Percentiles rank a stretch among this genome's conserved stretches.
These are phyloP conservation scores for Leptosomus discolor DNA, from an alignment of 2,113 vertebrate genomes.

Conservation along the genomic window DNA sequence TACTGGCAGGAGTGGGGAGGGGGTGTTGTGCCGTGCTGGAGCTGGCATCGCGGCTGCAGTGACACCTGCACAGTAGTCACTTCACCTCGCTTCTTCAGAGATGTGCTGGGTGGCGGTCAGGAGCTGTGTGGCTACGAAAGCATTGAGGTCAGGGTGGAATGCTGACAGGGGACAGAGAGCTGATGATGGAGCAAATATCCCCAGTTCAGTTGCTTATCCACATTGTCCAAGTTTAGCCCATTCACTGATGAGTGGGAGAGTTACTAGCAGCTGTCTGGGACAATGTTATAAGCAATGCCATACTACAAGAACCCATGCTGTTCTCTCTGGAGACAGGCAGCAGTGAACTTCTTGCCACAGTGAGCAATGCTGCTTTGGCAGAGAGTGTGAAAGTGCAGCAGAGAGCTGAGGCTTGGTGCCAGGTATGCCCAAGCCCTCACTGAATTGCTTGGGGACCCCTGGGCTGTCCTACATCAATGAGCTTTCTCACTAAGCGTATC, in stretches of 20 bases:
- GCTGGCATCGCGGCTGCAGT: not conserved
- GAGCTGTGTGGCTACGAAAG: accelerated
- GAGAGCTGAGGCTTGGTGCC: not conserved
- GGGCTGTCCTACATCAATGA: not conserved
- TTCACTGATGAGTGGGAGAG: not conserved
- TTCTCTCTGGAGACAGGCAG: not conserved
- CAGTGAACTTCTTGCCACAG: not conserved
- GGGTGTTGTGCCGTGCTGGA: not conserved
- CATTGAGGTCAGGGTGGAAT: not conserved
- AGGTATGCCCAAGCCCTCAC: not conserved
- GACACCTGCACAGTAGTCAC: not conserved
- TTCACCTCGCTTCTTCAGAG: not conserved
- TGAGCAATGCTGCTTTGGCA: not conserved
- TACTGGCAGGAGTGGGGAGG: not conserved
- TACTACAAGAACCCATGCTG: not conserved
- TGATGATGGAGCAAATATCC: not conserved
- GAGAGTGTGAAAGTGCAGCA: not conserved
- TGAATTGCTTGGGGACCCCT: not conserved
- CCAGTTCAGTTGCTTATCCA: not conserved
- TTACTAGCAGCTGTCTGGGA: not conserved
- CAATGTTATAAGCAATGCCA: not conserved
- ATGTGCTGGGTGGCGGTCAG: not conserved
- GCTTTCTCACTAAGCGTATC: not conserved
- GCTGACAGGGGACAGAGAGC: not conserved
- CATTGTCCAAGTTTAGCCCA: not conserved